phyloP scores from a whole-genome alignment of 64 coral and sea anemone genomes.

The Montipora sp. region DNA sequence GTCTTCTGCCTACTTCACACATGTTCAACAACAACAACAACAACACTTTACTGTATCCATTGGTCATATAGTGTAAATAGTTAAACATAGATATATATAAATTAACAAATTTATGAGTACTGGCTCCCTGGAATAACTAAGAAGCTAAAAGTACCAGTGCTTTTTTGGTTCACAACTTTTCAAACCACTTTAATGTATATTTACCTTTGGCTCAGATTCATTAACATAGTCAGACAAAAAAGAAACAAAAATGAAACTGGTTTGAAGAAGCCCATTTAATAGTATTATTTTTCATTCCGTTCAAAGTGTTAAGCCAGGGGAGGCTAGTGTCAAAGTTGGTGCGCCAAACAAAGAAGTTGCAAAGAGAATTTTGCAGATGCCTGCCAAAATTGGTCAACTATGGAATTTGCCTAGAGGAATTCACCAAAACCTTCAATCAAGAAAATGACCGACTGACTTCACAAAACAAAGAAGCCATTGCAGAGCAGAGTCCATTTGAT shows the following conservation, averaged over 20 bases:
- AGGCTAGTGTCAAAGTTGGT: conserved; percentile 29
- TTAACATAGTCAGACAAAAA: conserved; percentile 7
- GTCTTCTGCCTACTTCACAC: neutral
- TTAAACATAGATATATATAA: neutral
- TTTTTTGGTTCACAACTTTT: neutral
- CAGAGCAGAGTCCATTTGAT: conserved; percentile 36
- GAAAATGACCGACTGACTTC: conserved; percentile 51
- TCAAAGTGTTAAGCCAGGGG: conserved; percentile 27
- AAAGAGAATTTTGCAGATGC: conserved; percentile 22
- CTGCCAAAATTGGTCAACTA: conserved; percentile 29
- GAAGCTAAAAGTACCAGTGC: neutral
- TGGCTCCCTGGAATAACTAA: neutral
- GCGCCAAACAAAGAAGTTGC: neutral
- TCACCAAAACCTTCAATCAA: conserved; percentile 46
- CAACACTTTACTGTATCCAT: neutral
- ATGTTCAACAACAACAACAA: conserved; percentile 8
- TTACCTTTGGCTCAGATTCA: conserved; percentile 2
- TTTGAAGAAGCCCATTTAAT: conserved; percentile 27
- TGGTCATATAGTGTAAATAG: neutral
- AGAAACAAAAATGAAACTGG: conserved; percentile 1
- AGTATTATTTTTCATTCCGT: conserved; percentile 25
- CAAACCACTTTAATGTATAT: conserved; percentile 3
- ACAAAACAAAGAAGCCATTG: conserved; percentile 26
- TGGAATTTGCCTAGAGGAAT: conserved; percentile 48
- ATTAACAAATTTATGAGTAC: neutral